phyloP scores from a whole-genome alignment of 2,113 vertebrate species.

The Isurus oxyrinchus region DNA sequence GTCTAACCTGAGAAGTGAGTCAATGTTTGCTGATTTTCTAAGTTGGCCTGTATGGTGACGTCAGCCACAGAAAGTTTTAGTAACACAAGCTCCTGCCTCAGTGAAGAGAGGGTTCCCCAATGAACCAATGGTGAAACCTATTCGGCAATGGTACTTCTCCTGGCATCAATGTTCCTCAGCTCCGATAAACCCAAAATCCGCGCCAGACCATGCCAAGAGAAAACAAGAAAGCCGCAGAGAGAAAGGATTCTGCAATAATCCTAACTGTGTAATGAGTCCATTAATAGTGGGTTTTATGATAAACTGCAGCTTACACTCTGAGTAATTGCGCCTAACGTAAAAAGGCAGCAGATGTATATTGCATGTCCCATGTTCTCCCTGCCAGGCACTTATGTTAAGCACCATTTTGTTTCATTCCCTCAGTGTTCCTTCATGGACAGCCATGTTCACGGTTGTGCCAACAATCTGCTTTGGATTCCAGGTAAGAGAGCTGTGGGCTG shows the following conservation, averaged over 20 bases:
- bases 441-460: conserved; percentile 75
- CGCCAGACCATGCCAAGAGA: not conserved
- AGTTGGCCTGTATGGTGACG: not conserved
- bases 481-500: conserved; percentile 53
- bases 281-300: not conserved
- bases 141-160: not conserved
- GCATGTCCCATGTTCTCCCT: not conserved
- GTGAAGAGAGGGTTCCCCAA: not conserved
- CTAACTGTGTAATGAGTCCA: not conserved
- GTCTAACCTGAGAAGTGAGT: not conserved
- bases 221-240: not conserved
- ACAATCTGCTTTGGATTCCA: conserved; percentile 96
- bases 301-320: not conserved
- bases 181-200: not conserved
- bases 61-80: not conserved
- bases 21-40: not conserved
- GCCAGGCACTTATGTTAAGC: not conserved
- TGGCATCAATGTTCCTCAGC: not conserved
- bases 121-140: not conserved
- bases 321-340: not conserved
- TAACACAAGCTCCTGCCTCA: not conserved
- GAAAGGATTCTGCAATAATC: not conserved
- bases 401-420: conserved; percentile 11
- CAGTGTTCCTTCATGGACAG: conserved; percentile 72
- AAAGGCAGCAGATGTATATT: not conserved